Base-by-base conservation (phyloP, 2,888 invertebrate species). In the Formica aserva region DNA sequence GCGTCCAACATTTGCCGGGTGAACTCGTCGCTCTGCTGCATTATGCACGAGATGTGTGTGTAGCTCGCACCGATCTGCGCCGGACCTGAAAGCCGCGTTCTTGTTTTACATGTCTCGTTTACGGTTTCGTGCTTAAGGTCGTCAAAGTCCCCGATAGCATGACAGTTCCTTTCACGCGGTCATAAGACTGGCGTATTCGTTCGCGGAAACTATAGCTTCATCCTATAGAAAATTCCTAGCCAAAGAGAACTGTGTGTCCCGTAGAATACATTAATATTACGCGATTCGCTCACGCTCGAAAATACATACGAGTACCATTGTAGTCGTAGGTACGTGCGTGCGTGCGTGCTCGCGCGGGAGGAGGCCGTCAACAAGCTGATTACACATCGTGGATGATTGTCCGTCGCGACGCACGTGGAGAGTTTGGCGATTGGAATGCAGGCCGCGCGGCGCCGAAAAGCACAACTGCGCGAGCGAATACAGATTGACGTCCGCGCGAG, bases 1-100 rank as follows among this genome's bases (percentile, higher is more conserved):
- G 93, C 94, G 93, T 93, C 92, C 93, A 92, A 92, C 93, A 92
- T 94, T 94, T 92, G 93, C 93, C 91, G 91, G 93, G 92, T 92
- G 93, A 94, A 93, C 93, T 94, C 93, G 93, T 93, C 88, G 89
- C 89, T 91, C 87, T 92, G 92, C 92, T 94, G 94, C 94, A 94
- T 94, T 94, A 94, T 94, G 93, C 94, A 94, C 92, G 92, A 94
- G 87, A 82, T 62, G 88, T 85, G 86, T 91, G 77, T 62, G 88
- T 85, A 88, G 85, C 86, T 81, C 87, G 87, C 84, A 74, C 86
- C 84, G 86, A 86, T 89, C 83, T 83, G 38, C 75, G 75, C 38
- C 69, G 69, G 55, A 66, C 74, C 60, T 18, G 48, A 32, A 57
- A 71, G 32, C 52, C 62, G 63, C 55, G 74, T 76, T 86, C 85